Evolutionary conservation across 2,888 invertebrate species (phyloP), one percentile per base, ranked within the genome.

Genomic region (Diaprepes abbreviatus): DNA sequence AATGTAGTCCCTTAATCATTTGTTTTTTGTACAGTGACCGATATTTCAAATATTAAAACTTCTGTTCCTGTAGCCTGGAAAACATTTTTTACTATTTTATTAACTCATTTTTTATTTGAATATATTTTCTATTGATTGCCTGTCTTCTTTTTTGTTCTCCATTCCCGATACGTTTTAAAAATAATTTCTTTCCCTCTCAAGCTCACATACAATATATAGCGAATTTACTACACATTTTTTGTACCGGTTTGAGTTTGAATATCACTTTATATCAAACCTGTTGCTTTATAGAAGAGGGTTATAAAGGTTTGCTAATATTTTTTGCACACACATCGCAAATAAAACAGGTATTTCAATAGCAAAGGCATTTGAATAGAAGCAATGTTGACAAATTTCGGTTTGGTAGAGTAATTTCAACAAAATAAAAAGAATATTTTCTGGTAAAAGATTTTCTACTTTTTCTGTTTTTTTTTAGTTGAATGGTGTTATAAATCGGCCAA

Each of bases 341-440:
- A 75, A 75, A 74, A 76, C 75, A 76, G 73, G 76, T 75, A 76
- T 76, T 70, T 75, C 74, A 75, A 75, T 74, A 74, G 74, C 58
- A 40, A 58, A 38, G 50, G 45, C 28, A 73, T 72, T 71, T 73
- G 72, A 70, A 63, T 68, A 40, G 55, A 31, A 45, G 28, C 36
- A 4, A 50, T 12, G 57, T 63, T 68, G 62, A 48, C 62, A 63
- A 48, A 55, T 36, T 55, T 55, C 35, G 14, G 1, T 14, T 14
- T 24, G 24, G 24, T 24, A 24, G 2, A 21, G 9, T 21, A 19
- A 9, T 48, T 48, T 2, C 1, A 21, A 16, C n/a, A n/a, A 35
- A 9, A 33, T 33, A 33, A 35, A 35, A 35, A 10, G 7, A n/a
- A n/a, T n/a, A n/a, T n/a, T n/a, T n/a, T n/a, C n/a, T n/a, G n/a